Evolutionary conservation across 2,797 vertebrate genomes (phyloP).

Genomic region (Furcifer pardalis): DNA sequence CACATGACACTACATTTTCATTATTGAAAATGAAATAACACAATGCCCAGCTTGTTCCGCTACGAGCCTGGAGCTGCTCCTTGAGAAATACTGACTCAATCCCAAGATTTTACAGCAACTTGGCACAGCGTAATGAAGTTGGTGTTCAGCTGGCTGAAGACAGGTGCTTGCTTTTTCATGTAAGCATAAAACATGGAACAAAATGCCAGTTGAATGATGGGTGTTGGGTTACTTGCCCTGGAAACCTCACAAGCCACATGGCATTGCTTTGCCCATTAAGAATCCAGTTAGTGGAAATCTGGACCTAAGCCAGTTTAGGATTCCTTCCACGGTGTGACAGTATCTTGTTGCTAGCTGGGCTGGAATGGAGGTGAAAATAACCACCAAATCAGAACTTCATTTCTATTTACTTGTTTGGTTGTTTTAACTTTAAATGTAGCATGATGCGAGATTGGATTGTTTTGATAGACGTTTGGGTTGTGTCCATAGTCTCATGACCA

Average conservation of each 20-base stretch:
- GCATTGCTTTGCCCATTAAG: background rate
- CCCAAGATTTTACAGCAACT: conserved; percentile 23
- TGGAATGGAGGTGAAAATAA: background rate
- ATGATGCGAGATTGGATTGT: background rate
- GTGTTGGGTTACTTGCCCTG: background rate
- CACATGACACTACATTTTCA: conserved; percentile 44
- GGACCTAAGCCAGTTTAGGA: background rate
- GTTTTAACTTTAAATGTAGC: background rate
- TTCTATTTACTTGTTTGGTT: background rate
- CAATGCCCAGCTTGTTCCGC: conserved; percentile 12
- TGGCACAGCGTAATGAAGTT: conserved; percentile 34
- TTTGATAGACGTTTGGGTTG: background rate
- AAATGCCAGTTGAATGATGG: background rate
- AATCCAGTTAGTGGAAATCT: background rate
- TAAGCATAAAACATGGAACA: conserved; percentile 8
- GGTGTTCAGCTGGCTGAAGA: background rate
- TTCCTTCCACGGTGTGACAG: background rate
- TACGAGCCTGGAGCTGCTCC: background rate
- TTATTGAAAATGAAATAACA: conserved; percentile 61
- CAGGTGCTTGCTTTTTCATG: background rate
- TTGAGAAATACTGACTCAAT: conserved; percentile 19
- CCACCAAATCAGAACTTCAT: background rate
- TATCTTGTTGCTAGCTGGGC: background rate
- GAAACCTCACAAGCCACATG: background rate
- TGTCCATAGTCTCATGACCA: background rate